Evolutionary conservation across 2,888 invertebrate species (phyloP).

Genomic region (Drosophila pegasa): DNA sequence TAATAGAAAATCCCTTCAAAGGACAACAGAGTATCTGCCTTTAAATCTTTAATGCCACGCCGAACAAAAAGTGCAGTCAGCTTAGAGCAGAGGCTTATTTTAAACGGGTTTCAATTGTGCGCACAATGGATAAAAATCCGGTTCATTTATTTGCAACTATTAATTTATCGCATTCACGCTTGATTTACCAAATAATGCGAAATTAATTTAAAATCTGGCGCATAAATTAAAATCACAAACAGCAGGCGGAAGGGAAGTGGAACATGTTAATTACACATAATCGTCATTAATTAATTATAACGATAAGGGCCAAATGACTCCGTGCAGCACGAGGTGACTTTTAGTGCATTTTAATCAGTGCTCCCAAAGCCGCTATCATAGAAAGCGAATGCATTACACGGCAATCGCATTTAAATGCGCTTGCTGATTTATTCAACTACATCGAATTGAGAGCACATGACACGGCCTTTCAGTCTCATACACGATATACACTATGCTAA

Average conservation of each 20-base stretch:
- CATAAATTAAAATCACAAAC: constrained; percentile 60
- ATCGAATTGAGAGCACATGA: background rate
- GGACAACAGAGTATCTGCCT: constrained; percentile 13
- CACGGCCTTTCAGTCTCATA: background rate
- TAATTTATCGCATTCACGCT: constrained; percentile 75
- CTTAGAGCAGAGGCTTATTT: constrained; percentile 16
- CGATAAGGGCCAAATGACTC: constrained; percentile 30
- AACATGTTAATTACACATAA: constrained; percentile 67
- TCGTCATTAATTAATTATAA: constrained; percentile 75
- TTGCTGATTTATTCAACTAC: background rate
- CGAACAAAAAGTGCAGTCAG: constrained; percentile 15
- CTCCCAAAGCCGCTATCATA: constrained; percentile 4
- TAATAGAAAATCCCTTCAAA: constrained; percentile 23
- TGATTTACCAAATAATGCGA: constrained; percentile 65
- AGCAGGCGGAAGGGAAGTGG: background rate
- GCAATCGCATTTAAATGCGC: background rate
- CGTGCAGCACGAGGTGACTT: constrained; percentile 8
- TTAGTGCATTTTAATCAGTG: constrained; percentile 45
- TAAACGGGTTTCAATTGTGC: constrained; percentile 5
- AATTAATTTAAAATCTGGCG: constrained; percentile 67
- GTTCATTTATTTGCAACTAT: constrained; percentile 61
- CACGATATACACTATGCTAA: constrained; percentile 5
- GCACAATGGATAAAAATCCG: constrained; percentile 12
- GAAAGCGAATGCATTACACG: constrained; percentile 2
- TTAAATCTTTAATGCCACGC: constrained; percentile 40